Conservation (phyloP, 2,888 invertebrate genomes). For the Ligdia adustata region DNA sequence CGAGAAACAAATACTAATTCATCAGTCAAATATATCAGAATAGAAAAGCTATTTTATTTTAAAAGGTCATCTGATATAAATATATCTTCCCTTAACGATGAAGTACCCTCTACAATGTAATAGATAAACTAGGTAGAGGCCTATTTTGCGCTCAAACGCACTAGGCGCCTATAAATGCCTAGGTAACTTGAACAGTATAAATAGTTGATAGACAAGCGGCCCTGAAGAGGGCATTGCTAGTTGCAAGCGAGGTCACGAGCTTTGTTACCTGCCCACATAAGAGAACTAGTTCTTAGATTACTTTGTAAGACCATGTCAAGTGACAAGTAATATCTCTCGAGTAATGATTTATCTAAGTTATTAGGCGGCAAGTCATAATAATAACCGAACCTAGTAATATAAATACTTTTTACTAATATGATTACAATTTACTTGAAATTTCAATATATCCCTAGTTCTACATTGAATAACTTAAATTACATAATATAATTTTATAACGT, state of each 20-base stretch:
- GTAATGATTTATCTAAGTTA: neutral
- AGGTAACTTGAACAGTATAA: conserved; percentile 8
- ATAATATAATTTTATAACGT: too few relatives aligned
- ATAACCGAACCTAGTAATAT: too few relatives aligned
- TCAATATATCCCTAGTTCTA: too few relatives aligned
- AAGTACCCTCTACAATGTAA: neutral
- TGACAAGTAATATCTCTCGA: neutral
- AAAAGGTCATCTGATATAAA: neutral
- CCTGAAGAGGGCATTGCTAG: conserved; percentile 24
- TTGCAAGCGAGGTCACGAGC: conserved; percentile 19
- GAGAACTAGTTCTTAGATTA: conserved; percentile 18
- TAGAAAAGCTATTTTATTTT: neutral
- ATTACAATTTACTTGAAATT: too few relatives aligned
- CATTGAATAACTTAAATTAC: too few relatives aligned
- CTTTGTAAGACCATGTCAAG: conserved; percentile 2
- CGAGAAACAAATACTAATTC: too few relatives aligned
- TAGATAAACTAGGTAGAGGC: conserved; percentile 1
- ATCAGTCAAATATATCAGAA: too few relatives aligned
- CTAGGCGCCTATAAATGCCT: neutral
- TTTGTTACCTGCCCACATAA: conserved; percentile 18
- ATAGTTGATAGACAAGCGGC: conserved; percentile 7
- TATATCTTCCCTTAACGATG: neutral
- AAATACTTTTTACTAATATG: too few relatives aligned
- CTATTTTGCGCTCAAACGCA: conserved; percentile 2
- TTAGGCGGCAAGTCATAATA: too few relatives aligned